Evolutionary conservation across 2,113 vertebrate genomes (phyloP), one percentile per base, ranked within the genome.

Genomic region (Ptyas mucosa): DNA sequence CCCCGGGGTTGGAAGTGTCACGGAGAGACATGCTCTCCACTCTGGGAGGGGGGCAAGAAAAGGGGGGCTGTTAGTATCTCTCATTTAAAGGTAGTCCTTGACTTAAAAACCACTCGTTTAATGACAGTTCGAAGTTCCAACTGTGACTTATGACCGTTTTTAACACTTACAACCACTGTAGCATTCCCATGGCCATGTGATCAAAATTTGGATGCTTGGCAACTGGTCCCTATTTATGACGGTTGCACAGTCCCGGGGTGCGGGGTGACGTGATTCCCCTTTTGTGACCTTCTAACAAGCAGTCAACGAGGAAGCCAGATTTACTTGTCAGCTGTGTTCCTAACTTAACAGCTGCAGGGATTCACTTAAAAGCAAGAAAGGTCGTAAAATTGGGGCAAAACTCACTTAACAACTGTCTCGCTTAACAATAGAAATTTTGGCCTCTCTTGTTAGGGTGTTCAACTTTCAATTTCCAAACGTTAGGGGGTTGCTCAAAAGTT

Each of bases 21-120:
- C 97, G 96, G 89, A 98, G 97, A 1, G 98, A 98, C 99, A 99
- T 99, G 75, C 98, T 98, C 97, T 99, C 99, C 93, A 99, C 98
- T 0, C 99, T 99, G 95, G 54, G 91, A 26, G 93, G 53, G 81
- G 3, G 20, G 8, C 90, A 81, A 64, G 87, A 95, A 52, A 93
- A 88, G 1, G 0, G 0, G 9, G 7, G 23, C 29, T 61, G 4
- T 53, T 0, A 90, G 39, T 5, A 1, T 43, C 7, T 15, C 8
- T 29, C 15, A 23, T 26, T 10, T 20, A 34, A 34, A 69, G 1
- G 5, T 18, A 69, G 64, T 15, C 64, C 64, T 69, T 12, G 1
- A 69, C 29, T 69, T 69, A 34, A 5, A 5, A 69, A 69, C 29
- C 61, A 14, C 29, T 18, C 14, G 0, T 15, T 69, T 34, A 69